Evolutionary conservation across 2,113 vertebrate genomes (phyloP).

Genomic region (Nothocercus nigrocapillus): DNA sequence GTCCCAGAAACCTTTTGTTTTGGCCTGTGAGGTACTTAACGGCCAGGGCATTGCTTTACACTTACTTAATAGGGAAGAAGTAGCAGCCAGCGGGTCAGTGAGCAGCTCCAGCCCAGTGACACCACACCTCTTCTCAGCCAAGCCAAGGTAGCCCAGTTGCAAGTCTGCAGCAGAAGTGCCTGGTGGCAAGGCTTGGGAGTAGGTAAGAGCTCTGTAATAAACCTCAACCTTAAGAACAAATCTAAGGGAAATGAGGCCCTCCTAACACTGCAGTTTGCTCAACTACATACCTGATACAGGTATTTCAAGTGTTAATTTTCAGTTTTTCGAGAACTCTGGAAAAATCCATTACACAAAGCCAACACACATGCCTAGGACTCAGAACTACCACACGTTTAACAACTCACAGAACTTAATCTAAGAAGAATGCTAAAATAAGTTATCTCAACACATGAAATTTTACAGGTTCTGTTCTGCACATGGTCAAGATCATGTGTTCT

Average conservation of each 20-base stretch:
- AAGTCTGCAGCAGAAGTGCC: neutral
- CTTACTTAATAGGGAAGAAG: neutral
- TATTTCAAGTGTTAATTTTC: neutral
- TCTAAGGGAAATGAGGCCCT: neutral
- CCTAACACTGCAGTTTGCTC: neutral
- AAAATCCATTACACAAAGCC: neutral
- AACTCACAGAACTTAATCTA: neutral
- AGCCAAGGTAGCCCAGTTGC: neutral
- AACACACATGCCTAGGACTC: neutral
- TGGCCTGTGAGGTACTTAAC: neutral
- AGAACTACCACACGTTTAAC: neutral
- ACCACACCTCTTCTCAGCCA: neutral
- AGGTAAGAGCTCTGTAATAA: neutral
- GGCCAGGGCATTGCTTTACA: neutral
- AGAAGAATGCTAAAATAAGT: neutral
- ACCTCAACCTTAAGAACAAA: neutral
- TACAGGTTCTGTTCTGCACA: neutral
- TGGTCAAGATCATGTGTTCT: neutral
- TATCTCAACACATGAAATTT: neutral
- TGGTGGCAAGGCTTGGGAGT: neutral
- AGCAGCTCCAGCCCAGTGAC: neutral
- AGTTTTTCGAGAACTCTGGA: neutral
- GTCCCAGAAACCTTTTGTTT: neutral
- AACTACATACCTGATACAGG: neutral
- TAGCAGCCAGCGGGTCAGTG: neutral